Evolutionary conservation across 2,888 invertebrate species (phyloP).

Genomic region (Drosophila meridionalis): DNA sequence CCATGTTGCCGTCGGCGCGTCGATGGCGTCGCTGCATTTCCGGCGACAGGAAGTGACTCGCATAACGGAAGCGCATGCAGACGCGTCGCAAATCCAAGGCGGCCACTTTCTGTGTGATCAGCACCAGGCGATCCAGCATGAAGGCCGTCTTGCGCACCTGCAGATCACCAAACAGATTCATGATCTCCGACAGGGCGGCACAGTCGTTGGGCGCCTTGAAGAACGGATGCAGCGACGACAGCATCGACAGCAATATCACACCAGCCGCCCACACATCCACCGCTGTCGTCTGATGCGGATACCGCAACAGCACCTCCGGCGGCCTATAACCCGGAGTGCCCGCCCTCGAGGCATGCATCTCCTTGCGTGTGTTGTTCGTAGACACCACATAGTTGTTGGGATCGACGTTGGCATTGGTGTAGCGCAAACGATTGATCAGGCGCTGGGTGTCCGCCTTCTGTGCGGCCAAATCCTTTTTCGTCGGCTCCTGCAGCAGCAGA

Average conservation of each 20-base stretch:
- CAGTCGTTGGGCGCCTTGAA: slow-evolving; percentile 92
- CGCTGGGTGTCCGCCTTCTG: slow-evolving; percentile 76
- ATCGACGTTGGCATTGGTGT: slow-evolving; percentile 88
- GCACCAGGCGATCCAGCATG: slow-evolving; percentile 87
- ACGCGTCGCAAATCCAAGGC: slow-evolving; percentile 86
- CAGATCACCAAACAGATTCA: slow-evolving; percentile 91
- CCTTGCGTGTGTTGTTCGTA: slow-evolving; percentile 87
- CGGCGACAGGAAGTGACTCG: slow-evolving; percentile 78
- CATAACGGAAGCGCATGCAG: slow-evolving; percentile 85
- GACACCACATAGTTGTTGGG: slow-evolving; percentile 87
- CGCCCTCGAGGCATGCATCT: slow-evolving; percentile 91
- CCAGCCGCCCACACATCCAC: slow-evolving; percentile 97
- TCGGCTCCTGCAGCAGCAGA: slow-evolving; percentile 86
- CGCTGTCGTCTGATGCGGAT: slow-evolving; percentile 91
- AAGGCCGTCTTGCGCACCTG: slow-evolving; percentile 89
- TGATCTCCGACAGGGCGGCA: slow-evolving; percentile 92
- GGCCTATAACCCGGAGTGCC: slow-evolving; percentile 96
- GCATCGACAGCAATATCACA: slow-evolving; percentile 91
- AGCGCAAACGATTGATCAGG: slow-evolving; percentile 53
- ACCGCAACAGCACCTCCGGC: slow-evolving; percentile 93
- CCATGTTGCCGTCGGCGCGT: slow-evolving; percentile 72
- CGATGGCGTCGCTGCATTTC: slow-evolving; percentile 76
- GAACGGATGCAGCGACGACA: slow-evolving; percentile 93
- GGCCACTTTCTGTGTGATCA: slow-evolving; percentile 86
- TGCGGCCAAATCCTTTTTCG: slow-evolving; percentile 86